Conservation (phyloP, 1,140 invertebrate genomes). For the Drosophila asahinai region DNA sequence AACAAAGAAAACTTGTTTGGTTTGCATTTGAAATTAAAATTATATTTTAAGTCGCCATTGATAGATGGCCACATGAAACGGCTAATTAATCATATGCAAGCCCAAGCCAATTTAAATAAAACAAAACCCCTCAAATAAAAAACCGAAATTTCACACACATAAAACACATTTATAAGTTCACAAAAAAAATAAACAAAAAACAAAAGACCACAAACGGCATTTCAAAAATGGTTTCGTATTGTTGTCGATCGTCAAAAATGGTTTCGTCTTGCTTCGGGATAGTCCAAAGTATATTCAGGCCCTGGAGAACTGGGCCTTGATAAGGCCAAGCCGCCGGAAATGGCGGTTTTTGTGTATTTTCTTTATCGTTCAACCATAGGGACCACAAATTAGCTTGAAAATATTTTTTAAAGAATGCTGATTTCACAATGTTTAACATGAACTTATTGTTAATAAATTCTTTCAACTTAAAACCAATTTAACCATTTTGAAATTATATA, state of each 20-base stretch:
- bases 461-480: background rate
- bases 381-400: conserved; percentile 7
- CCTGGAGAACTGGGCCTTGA: conserved; percentile 33
- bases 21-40: conserved; percentile 69
- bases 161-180: conserved; percentile 9
- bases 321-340: conserved; percentile 35
- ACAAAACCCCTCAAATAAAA: conserved; percentile 28
- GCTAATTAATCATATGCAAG: conserved; percentile 81
- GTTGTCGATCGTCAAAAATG: conserved; percentile 21
- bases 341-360: conserved; percentile 2
- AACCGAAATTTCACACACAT: conserved; percentile 52
- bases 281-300: background rate
- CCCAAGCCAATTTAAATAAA: conserved; percentile 40
- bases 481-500: background rate
- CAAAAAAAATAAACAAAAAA: conserved; percentile 20
- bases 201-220: conserved; percentile 48
- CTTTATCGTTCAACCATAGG: conserved; percentile 19
- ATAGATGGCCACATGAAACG: conserved; percentile 72
- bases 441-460: background rate
- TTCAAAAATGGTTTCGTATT: conserved; percentile 32
- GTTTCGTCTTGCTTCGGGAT: conserved; percentile 1
- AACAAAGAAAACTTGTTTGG: conserved; percentile 69
- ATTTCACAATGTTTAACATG: conserved; percentile 14
- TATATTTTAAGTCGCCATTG: conserved; percentile 59
- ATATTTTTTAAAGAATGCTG: background rate